Percentiles rank a stretch among this genome's conserved stretches.
phyloP scores from a whole-genome alignment of 2,888 invertebrate species.

The Andrena dorsata region DNA sequence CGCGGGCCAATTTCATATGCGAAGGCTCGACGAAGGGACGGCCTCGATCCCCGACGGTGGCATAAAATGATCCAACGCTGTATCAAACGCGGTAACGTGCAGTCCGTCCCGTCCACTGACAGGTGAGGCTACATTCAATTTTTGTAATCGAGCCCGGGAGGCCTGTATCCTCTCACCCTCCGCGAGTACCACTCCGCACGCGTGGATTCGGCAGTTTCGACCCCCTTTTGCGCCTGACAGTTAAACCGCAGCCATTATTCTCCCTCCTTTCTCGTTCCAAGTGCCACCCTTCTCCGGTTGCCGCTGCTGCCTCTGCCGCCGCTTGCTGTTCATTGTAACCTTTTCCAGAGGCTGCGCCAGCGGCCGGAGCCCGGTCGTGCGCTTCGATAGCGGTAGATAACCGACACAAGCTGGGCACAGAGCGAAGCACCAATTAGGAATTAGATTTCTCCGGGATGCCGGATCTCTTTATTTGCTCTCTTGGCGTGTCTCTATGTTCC shows the following conservation, averaged over 20 bases:
- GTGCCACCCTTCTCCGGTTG: conserved; percentile 19
- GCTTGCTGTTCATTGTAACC: conserved; percentile 53
- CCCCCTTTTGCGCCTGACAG: conserved; percentile 74
- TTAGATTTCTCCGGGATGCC: conserved; percentile 76
- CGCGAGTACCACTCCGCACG: conserved; percentile 20
- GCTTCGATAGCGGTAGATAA: conserved; percentile 74
- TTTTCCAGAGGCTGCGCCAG: conserved; percentile 55
- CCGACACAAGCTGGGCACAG: conserved; percentile 73
- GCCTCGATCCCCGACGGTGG: conserved; percentile 50
- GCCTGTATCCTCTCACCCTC: conserved; percentile 49
- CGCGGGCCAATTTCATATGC: conserved; percentile 42
- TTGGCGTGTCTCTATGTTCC: conserved; percentile 71
- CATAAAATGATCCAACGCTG: conserved; percentile 58
- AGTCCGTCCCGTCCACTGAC: conserved; percentile 63
- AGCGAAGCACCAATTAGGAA: conserved; percentile 76
- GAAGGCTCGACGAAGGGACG: conserved; percentile 5
- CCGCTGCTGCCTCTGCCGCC: conserved; percentile 7
- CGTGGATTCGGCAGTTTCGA: conserved; percentile 75
- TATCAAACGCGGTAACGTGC: conserved; percentile 61
- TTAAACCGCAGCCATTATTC: conserved; percentile 75
- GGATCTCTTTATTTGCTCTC: conserved; percentile 76
- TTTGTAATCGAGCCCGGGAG: conserved; percentile 75
- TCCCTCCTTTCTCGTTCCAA: conserved; percentile 48
- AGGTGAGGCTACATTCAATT: conserved; percentile 75
- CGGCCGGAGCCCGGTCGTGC: conserved; percentile 69